phyloP scores from a whole-genome alignment of 2,797 vertebrate genomes.

The Clarias fuscus region DNA sequence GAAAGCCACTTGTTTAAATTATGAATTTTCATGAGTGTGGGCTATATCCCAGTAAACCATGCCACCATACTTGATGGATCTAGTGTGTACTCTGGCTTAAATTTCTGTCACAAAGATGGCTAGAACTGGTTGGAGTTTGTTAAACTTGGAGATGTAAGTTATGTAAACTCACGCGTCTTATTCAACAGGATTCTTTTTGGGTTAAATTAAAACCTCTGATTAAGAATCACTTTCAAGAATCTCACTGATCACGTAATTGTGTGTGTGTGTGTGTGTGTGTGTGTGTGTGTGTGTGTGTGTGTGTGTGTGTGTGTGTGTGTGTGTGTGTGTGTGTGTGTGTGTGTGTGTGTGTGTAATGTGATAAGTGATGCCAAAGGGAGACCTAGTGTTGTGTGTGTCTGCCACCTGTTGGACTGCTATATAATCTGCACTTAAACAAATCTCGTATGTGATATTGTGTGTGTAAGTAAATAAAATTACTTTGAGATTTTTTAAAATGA shows the following conservation, averaged over 20 bases:
- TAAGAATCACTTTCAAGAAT: constrained; percentile 59
- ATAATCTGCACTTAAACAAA: constrained; percentile 62
- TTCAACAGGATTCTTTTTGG: constrained; percentile 55
- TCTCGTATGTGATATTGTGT: constrained; percentile 4
- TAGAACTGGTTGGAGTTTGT: constrained; percentile 61
- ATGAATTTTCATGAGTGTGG: constrained; percentile 78
- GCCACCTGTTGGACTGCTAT: constrained; percentile 78
- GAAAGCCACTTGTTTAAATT: constrained; percentile 57
- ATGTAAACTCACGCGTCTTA: constrained; percentile 72
- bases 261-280: too few species aligned
- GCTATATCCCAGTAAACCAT: constrained; percentile 53
- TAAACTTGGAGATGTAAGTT: constrained; percentile 67
- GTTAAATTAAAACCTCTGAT: constrained; percentile 64
- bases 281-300: too few species aligned
- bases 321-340: not conserved
- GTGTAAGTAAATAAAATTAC: not conserved
- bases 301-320: not conserved
- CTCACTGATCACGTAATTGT: constrained; percentile 35
- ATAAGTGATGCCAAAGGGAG: constrained; percentile 40
- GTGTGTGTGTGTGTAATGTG: not conserved
- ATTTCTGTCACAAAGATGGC: constrained; percentile 60
- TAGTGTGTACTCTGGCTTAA: constrained; percentile 73
- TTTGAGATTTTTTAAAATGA: not conserved
- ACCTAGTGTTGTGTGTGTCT: constrained; percentile 70
- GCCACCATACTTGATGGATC: constrained; percentile 65